Conservation (phyloP, 2,113 vertebrate genomes). For the Carlito syrichta region DNA sequence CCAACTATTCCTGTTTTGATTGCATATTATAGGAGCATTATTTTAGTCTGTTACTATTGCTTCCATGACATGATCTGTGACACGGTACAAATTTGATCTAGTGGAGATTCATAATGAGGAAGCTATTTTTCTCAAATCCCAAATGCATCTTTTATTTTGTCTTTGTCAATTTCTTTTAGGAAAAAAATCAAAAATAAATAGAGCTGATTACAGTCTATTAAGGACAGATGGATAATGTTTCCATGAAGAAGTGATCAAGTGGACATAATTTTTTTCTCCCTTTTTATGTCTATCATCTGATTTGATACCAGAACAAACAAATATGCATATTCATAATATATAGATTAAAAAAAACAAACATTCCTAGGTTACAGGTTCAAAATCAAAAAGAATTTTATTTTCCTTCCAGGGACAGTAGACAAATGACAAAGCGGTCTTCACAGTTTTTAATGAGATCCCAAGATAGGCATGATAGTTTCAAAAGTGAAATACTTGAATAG, state of each 20-base stretch:
- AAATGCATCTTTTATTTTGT: conserved; percentile 56
- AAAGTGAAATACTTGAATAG: conserved; percentile 69
- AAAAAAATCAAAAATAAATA: conserved; percentile 69
- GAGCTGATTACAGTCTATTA: conserved; percentile 63
- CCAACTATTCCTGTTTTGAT: conserved; percentile 51
- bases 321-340: conserved; percentile 48
- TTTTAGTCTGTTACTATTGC: conserved; percentile 45
- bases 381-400: conserved; percentile 62
- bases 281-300: conserved; percentile 61
- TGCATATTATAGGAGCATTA: conserved; percentile 40
- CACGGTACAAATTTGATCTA: conserved; percentile 45
- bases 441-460: conserved; percentile 80
- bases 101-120: conserved; percentile 55
- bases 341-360: conserved; percentile 43
- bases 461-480: conserved; percentile 62
- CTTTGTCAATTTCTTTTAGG: conserved; percentile 64
- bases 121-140: conserved; percentile 61
- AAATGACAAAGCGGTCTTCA: conserved; percentile 78
- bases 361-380: conserved; percentile 55
- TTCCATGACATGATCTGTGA: conserved; percentile 54
- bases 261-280: conserved; percentile 35
- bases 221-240: conserved; percentile 70
- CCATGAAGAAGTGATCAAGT: conserved; percentile 61
- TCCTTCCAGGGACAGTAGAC: conserved; percentile 72
- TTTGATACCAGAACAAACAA: neutral